Evolutionary conservation across 2,888 invertebrate species (phyloP).

Genomic region (Loripinus fragilis): DNA sequence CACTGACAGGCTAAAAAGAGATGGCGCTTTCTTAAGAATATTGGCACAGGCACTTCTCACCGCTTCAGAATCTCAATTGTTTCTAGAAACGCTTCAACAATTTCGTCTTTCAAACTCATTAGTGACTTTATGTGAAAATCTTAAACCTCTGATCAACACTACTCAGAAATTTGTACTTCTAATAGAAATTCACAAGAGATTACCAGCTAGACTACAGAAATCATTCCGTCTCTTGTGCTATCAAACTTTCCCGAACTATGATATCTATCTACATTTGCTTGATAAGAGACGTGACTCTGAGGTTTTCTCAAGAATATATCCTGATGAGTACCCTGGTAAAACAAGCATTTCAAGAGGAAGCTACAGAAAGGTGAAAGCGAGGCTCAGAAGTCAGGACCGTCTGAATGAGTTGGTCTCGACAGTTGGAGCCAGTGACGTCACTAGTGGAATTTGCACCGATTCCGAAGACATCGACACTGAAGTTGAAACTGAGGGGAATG

Average conservation of each 20-base stretch:
- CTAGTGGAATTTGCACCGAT: conserved; percentile 55
- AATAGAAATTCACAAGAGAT: conserved; percentile 61
- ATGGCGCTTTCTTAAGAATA: conserved; percentile 58
- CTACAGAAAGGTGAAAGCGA: not conserved
- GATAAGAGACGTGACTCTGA: not conserved
- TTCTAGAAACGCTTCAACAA: conserved; percentile 63
- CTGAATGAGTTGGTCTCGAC: conserved; percentile 18
- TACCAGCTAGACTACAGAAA: conserved; percentile 54
- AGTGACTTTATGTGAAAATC: conserved; percentile 59
- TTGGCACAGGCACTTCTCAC: conserved; percentile 63
- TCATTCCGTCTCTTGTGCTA: not conserved
- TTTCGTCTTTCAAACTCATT: conserved; percentile 65
- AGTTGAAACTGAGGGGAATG: conserved; percentile 16
- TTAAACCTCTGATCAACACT: conserved; percentile 59
- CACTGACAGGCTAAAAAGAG: conserved; percentile 4
- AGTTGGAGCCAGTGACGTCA: conserved; percentile 47
- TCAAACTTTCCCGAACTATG: not conserved
- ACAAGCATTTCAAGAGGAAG: not conserved
- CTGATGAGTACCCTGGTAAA: not conserved
- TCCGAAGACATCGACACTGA: conserved; percentile 34
- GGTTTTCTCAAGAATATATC: not conserved
- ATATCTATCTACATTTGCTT: not conserved
- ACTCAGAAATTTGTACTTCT: conserved; percentile 67
- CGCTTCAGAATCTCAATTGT: conserved; percentile 52
- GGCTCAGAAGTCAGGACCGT: conserved; percentile 26